These are phyloP conservation scores for Ectobius pallidus DNA, from an alignment of 2,888 invertebrate genomes.

Conservation along the genomic window DNA sequence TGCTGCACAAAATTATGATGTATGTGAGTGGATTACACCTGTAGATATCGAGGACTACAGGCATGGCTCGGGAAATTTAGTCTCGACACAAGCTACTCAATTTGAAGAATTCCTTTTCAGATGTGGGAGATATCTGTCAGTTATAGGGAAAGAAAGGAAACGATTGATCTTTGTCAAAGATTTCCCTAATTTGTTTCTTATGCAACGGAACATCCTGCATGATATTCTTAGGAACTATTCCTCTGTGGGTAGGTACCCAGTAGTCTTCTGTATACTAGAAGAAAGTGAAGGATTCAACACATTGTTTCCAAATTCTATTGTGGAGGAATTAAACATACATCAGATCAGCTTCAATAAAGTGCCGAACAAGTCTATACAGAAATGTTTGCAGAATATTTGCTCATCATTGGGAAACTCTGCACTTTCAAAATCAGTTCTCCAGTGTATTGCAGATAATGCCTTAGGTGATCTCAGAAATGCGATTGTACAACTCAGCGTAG, in stretches of 20 bases:
- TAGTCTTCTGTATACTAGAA: conserved; percentile 4
- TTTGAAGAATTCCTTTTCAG: neutral
- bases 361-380: neutral
- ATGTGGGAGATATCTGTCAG: neutral
- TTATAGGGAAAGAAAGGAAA: neutral
- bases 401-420: neutral
- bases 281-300: neutral
- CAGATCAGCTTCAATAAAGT: conserved; percentile 17
- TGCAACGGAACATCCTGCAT: neutral
- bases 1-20: neutral
- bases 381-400: conserved; percentile 10
- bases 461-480: conserved; percentile 5
- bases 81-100: neutral
- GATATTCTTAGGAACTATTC: neutral
- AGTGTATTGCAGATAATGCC: neutral
- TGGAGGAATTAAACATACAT: neutral
- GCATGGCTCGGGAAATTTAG: neutral
- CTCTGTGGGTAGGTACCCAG: neutral
- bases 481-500: neutral
- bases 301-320: neutral
- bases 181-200: neutral
- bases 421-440: neutral
- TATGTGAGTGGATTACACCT: neutral
- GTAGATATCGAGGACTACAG: neutral
- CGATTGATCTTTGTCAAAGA: conserved; percentile 7